phyloP scores from a whole-genome alignment of 2,888 invertebrate genomes.

The Saturnia pavonia region DNA sequence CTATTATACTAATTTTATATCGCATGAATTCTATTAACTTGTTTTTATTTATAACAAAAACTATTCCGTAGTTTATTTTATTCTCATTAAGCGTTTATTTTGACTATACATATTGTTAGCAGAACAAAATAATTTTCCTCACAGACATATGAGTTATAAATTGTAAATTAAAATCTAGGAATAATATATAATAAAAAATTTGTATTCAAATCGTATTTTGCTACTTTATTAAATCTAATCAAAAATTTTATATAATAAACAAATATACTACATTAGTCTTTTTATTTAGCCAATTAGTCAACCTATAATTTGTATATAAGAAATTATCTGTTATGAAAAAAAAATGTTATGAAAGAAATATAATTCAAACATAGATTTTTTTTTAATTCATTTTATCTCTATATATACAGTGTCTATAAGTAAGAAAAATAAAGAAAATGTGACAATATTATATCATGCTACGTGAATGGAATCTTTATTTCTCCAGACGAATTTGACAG shows the following conservation, averaged over 20 bases:
- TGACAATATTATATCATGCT: not conserved
- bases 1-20: not conserved
- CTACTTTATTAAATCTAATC: no score
- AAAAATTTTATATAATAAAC: no score
- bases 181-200: no score
- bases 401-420: not conserved
- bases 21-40: not conserved
- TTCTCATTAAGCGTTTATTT: no score
- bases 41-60: no score
- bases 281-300: not conserved
- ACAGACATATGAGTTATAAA: not conserved
- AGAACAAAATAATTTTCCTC: no score
- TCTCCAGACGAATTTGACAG: slow-evolving; percentile 16
- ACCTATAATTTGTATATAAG: not conserved
- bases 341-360: not conserved
- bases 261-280: not conserved
- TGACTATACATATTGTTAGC: not conserved
- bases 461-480: slow-evolving; percentile 16
- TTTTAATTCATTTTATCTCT: not conserved
- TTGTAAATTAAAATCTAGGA: not conserved
- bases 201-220: no score
- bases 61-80: no score
- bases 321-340: not conserved
- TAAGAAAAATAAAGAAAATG: slow-evolving; percentile 6
- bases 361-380: not conserved